phyloP scores from a whole-genome alignment of 2,797 vertebrate genomes.

The Falco novaeseelandiae region DNA sequence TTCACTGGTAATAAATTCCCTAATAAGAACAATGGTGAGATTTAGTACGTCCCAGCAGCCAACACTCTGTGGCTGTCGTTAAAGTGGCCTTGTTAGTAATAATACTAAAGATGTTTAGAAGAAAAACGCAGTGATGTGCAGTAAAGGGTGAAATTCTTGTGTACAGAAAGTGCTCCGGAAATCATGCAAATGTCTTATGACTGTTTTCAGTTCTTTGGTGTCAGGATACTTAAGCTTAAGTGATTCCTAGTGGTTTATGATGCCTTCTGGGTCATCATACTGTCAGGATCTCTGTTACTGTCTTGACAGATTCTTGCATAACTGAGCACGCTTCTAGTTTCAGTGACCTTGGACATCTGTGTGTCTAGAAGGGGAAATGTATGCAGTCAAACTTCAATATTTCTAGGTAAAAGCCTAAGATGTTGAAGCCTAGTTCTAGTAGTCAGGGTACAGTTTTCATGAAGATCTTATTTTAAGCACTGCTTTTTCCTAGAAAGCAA shows the following conservation, averaged over 20 bases:
- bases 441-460: neutral
- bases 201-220: neutral
- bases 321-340: neutral
- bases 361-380: neutral
- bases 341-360: neutral
- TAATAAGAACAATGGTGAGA: neutral
- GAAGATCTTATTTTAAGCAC: neutral
- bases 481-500: neutral
- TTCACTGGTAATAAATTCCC: slow-evolving; percentile 1
- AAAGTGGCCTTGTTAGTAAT: neutral
- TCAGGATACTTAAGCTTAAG: neutral
- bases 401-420: neutral
- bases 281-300: neutral
- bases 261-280: neutral
- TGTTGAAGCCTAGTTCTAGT: neutral
- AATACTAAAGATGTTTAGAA: neutral
- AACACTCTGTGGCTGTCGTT: neutral
- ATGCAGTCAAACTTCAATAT: neutral
- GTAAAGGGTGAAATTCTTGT: neutral
- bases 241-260: neutral
- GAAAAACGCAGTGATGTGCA: neutral
- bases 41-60: neutral
- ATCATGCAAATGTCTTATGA: neutral
- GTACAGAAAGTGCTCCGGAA: neutral
- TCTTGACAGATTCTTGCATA: neutral